These are phyloP conservation scores for Eudemis profundana DNA, from an alignment of 2,888 invertebrate species.

Conservation along the genomic window DNA sequence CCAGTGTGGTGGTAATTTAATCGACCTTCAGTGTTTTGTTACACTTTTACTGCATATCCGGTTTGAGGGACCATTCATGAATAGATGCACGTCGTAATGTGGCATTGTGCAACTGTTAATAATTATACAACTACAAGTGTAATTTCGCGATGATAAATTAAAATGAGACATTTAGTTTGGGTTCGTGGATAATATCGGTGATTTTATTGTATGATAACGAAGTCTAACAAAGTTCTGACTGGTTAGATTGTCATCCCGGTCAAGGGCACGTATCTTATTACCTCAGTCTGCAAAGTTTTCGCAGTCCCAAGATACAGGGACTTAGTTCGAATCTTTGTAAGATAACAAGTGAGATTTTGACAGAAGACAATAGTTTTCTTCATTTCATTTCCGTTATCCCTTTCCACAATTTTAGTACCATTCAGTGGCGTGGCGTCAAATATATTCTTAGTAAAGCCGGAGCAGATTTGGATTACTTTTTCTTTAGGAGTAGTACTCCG, in stretches of 20 bases:
- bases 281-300: slow-evolving; percentile 14
- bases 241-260: background rate
- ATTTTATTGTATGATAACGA: background rate
- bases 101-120: background rate
- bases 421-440: no score
- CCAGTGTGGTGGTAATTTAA: background rate
- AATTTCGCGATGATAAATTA: slow-evolving; percentile 13
- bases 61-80: slow-evolving; percentile 20
- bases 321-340: background rate
- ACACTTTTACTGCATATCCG: slow-evolving; percentile 36
- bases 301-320: background rate
- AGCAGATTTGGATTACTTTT: no score
- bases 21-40: slow-evolving; percentile 21
- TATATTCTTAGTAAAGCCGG: no score
- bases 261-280: slow-evolving; percentile 1
- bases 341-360: background rate
- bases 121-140: slow-evolving; percentile 18
- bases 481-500: no score
- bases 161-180: no score
- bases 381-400: no score
- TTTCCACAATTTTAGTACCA: no score
- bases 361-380: no score
- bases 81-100: slow-evolving; percentile 22
- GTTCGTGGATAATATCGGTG: no score
- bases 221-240: background rate